Conservation (phyloP, 2,113 vertebrate genomes). For the Cnemophilus loriae region DNA sequence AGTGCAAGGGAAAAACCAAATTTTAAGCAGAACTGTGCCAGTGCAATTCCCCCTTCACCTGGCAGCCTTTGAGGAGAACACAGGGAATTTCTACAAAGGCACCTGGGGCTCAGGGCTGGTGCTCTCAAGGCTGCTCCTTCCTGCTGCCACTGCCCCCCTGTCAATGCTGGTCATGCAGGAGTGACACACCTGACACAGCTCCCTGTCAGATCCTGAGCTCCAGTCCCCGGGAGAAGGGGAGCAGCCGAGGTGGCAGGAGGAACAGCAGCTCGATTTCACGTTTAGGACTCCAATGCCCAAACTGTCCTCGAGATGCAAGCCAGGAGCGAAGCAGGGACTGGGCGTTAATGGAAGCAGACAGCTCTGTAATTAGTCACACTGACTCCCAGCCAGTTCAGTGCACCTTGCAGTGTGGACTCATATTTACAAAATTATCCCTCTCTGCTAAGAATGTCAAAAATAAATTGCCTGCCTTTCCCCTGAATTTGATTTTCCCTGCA, state of each 20-base stretch:
- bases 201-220: not conserved
- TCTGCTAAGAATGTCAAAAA: not conserved
- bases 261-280: not conserved
- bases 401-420: constrained; percentile 26
- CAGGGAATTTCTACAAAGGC: constrained; percentile 18
- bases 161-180: not conserved
- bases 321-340: not conserved
- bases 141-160: not conserved
- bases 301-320: not conserved
- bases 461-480: constrained; percentile 2
- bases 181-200: not conserved
- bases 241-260: not conserved
- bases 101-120: not conserved
- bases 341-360: constrained; percentile 48
- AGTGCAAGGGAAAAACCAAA: not conserved
- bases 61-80: constrained; percentile 16
- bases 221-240: not conserved
- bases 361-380: constrained; percentile 44
- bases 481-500: not conserved
- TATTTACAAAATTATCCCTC: constrained; percentile 4
- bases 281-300: not conserved
- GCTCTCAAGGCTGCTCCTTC: not conserved
- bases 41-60: not conserved
- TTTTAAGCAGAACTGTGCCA: not conserved
- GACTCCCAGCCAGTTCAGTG: constrained; percentile 14